Conservation (phyloP, 2,113 vertebrate genomes). For the Prionailurus viverrinus region DNA sequence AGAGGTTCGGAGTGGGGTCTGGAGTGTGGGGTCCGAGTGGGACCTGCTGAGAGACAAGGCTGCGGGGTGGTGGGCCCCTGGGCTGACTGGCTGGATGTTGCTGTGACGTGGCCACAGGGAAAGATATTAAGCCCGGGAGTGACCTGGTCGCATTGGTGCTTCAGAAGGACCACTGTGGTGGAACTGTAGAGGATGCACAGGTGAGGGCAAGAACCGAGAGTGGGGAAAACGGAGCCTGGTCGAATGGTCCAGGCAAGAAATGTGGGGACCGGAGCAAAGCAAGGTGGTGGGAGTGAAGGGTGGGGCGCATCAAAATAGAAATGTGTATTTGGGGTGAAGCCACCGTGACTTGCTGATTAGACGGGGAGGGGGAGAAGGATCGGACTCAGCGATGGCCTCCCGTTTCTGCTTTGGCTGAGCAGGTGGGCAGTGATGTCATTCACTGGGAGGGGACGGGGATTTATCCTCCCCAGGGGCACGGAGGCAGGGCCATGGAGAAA, state of each 20-base stretch:
- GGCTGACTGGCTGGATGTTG: neutral
- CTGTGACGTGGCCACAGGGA: neutral
- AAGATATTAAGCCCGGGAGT: neutral
- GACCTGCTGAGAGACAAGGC: neutral
- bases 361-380: neutral
- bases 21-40: accelerated
- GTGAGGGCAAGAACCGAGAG: neutral
- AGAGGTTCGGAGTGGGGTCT: neutral
- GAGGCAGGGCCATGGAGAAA: neutral
- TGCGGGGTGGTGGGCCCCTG: neutral
- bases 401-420: neutral
- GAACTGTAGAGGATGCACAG: accelerated
- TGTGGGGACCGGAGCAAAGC: too few relatives aligned
- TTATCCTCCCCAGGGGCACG: neutral
- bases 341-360: neutral
- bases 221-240: neutral
- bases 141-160: neutral
- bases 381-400: accelerated
- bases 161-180: neutral
- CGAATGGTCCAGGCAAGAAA: neutral
- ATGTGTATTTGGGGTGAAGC: neutral
- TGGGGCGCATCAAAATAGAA: neutral
- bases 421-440: neutral
- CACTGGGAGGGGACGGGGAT: neutral
- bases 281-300: neutral